These are phyloP conservation scores for Henricia sp. DNA, from an alignment of 53 echinoderm and acorn worm genomes.

Conservation along the genomic window DNA sequence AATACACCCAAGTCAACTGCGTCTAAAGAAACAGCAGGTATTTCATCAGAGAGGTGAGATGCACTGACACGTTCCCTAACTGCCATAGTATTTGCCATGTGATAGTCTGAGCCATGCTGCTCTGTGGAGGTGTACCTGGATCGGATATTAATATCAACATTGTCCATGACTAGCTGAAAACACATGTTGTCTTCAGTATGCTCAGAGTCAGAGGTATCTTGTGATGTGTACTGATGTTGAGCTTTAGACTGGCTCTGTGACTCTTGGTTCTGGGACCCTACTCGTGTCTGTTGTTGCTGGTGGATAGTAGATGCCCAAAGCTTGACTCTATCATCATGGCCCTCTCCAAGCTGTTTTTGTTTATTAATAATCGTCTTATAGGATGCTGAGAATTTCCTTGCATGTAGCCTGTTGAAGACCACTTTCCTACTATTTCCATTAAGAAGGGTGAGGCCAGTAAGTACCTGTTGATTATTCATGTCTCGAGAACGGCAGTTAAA, in stretches of 20 bases:
- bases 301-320: constrained; percentile 24
- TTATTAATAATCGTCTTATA: constrained; percentile 43
- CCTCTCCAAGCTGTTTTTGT: constrained; percentile 48
- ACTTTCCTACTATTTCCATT: constrained; percentile 37
- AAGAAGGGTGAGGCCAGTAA: constrained; percentile 50
- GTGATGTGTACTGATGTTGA: background rate
- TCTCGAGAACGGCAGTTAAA: constrained; percentile 49
- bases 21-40: background rate
- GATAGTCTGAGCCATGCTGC: constrained; percentile 39
- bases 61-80: constrained; percentile 50
- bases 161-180: constrained; percentile 60
- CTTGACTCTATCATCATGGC: constrained; percentile 35
- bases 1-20: constrained; percentile 16
- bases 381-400: constrained; percentile 36
- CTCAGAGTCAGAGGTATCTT: background rate
- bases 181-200: background rate
- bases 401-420: constrained; percentile 31
- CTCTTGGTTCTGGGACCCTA: background rate
- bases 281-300: constrained; percentile 2
- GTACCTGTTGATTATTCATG: constrained; percentile 64
- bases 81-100: constrained; percentile 53
- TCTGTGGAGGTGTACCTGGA: constrained; percentile 50
- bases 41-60: constrained; percentile 30
- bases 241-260: background rate
- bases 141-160: constrained; percentile 45